phyloP scores from a whole-genome alignment of 2,113 vertebrate species.

The Bungarus multicinctus region DNA sequence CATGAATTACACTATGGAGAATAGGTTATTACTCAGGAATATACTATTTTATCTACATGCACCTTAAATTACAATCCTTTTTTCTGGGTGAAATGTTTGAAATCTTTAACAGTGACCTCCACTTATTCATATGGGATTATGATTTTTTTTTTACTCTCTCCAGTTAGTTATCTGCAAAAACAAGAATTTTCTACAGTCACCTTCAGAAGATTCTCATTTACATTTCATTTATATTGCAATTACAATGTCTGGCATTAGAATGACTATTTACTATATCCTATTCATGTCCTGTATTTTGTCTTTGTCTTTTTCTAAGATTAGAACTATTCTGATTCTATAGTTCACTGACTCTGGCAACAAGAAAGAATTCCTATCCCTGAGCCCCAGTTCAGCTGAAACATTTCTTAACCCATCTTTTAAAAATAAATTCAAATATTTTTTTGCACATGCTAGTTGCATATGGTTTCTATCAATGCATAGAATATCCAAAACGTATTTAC shows the following conservation, averaged over 20 bases:
- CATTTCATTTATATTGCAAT: background rate
- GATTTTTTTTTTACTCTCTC: background rate
- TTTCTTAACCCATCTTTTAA: background rate
- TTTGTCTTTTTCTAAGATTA: conserved; percentile 8
- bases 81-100: background rate
- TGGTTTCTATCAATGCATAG: background rate
- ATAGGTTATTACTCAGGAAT: background rate
- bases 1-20: background rate
- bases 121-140: background rate
- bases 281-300: conserved; percentile 28
- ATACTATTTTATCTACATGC: background rate
- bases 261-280: conserved; percentile 1
- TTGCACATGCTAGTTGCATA: background rate
- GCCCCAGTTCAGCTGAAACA: conserved; percentile 13
- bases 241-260: conserved; percentile 22
- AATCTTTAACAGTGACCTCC: background rate
- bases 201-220: conserved; percentile 7
- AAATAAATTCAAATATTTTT: background rate
- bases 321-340: conserved; percentile 44
- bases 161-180: background rate
- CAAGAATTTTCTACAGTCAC: conserved; percentile 19
- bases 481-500: background rate
- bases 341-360: conserved; percentile 4
- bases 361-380: background rate
- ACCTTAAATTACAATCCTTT: background rate